Percentiles rank a stretch among this genome's conserved stretches.
Evolutionary conservation across 2,888 invertebrate genomes (phyloP).

Genomic region (Balanococcus diminutus): DNA sequence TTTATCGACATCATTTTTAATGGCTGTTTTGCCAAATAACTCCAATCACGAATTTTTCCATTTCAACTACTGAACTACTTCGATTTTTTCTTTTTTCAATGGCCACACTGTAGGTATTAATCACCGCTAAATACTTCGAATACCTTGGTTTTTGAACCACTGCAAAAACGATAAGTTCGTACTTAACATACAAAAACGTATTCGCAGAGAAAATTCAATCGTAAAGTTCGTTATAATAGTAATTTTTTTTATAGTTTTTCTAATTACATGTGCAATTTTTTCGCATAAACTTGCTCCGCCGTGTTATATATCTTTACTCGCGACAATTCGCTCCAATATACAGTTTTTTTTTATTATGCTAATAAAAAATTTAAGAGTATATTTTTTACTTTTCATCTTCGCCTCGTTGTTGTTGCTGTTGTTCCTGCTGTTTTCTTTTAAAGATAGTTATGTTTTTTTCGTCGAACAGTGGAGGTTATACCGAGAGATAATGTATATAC

Average conservation of each 20-base stretch:
- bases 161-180: not conserved
- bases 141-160: not conserved
- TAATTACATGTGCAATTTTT: constrained; percentile 25
- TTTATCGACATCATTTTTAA: not conserved
- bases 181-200: not conserved
- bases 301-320: constrained; percentile 12
- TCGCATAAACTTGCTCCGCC: not conserved
- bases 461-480: not conserved
- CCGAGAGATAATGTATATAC: no score
- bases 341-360: not conserved
- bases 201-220: not conserved
- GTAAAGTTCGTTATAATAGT: not conserved
- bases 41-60: no score
- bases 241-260: constrained; percentile 22
- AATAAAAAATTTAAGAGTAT: not conserved
- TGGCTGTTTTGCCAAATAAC: not conserved
- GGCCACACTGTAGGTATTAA: no score
- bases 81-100: no score
- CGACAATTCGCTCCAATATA: not conserved
- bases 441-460: not conserved
- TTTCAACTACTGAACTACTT: no score
- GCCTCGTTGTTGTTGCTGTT: not conserved
- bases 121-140: no score
- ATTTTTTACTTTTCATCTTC: not conserved
- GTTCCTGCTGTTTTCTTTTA: no score